A percentile compares a stretch with the other conserved stretches of the same genome.
Evolutionary conservation across 2,797 vertebrate species (phyloP).

Genomic region (Chelon labrosus): DNA sequence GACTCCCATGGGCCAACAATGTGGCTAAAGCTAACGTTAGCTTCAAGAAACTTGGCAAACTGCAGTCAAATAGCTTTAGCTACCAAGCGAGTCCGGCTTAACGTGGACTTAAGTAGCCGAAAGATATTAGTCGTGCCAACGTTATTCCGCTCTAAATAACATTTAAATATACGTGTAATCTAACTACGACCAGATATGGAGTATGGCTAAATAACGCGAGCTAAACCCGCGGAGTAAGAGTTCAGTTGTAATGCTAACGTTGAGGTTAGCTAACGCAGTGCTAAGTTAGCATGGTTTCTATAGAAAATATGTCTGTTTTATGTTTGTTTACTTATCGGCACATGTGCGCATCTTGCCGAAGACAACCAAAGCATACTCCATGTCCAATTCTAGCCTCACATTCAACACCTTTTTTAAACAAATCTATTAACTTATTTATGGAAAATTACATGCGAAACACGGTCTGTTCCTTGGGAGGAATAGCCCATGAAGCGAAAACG

Average conservation of each 20-base stretch:
- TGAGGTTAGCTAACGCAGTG: slow-evolving; percentile 46
- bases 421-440: neutral
- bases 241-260: slow-evolving; percentile 26
- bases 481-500: too few relatives aligned
- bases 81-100: neutral
- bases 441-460: neutral
- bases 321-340: neutral
- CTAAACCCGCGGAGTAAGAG: slow-evolving; percentile 3
- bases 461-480: too few relatives aligned
- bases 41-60: slow-evolving; percentile 65
- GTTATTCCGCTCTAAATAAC: accelerated
- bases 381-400: accelerated
- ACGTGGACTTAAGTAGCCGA: neutral
- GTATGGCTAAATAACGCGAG: neutral
- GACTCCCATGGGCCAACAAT: slow-evolving; percentile 65
- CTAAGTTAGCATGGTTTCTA: slow-evolving; percentile 44
- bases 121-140: accelerated
- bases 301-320: slow-evolving; percentile 10
- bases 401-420: neutral
- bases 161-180: accelerated
- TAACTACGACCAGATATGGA: accelerated
- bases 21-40: slow-evolving; percentile 76
- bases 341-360: neutral
- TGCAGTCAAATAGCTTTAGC: slow-evolving; percentile 30
- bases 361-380: accelerated